These are phyloP conservation scores for Rhopalosiphum padi DNA, from an alignment of 1,140 invertebrate genomes.

Conservation along the genomic window DNA sequence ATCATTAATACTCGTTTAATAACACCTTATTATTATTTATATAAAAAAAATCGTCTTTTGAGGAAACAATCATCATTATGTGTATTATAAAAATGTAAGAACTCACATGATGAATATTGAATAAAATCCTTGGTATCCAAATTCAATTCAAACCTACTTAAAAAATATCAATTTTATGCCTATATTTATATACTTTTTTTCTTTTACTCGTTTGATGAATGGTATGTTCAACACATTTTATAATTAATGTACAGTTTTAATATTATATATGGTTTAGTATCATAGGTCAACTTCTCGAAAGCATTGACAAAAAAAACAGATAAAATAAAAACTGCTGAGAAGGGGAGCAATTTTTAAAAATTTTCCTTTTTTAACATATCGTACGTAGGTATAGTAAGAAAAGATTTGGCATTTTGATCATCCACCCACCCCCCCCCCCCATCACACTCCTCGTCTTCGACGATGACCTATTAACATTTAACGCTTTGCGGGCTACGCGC, in stretches of 20 bases:
- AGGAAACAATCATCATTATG: not conserved
- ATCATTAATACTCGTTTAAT: not conserved
- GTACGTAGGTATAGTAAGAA: not conserved
- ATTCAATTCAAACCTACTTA: not conserved
- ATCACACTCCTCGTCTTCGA: not conserved
- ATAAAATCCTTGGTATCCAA: not conserved
- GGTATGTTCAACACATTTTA: no score
- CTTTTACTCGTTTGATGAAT: no score
- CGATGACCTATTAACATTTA: conserved; percentile 44
- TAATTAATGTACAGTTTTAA: no score
- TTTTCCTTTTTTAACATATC: not conserved
- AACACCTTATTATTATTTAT: not conserved
- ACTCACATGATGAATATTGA: not conserved
- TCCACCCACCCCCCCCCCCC: not conserved
- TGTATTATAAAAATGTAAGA: not conserved
- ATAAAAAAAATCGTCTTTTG: not conserved
- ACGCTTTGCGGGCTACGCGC: not conserved
- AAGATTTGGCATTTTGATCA: conserved; percentile 19
- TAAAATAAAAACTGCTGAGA: not conserved
- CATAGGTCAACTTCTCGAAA: not conserved
- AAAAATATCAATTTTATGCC: not conserved
- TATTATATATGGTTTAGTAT: not conserved
- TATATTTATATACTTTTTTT: not conserved
- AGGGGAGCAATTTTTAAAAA: not conserved
- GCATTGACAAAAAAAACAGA: not conserved